phyloP scores from a whole-genome alignment of 2,797 vertebrate genomes.

The Salmo trutta region DNA sequence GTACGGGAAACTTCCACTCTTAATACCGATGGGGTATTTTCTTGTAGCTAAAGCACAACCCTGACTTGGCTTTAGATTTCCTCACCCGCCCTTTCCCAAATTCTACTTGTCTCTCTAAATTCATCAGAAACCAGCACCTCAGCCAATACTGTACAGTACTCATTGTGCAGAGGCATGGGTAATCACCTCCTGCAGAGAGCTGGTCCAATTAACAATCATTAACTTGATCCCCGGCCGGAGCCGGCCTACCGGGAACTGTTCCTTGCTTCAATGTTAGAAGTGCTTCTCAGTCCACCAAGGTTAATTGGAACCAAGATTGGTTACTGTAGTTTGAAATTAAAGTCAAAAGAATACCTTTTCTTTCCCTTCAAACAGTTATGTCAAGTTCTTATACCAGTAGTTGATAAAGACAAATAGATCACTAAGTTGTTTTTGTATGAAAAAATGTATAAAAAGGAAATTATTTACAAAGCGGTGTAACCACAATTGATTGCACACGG shows the following conservation, averaged over 20 bases:
- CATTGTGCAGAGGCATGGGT: neutral
- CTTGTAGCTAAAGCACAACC: no score
- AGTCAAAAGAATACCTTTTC: neutral
- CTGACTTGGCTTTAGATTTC: neutral
- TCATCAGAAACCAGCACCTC: neutral
- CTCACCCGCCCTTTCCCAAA: neutral
- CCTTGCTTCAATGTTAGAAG: neutral
- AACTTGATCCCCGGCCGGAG: neutral
- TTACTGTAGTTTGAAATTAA: neutral
- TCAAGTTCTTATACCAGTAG: neutral
- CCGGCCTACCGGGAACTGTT: neutral
- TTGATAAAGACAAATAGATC: neutral
- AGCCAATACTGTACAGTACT: neutral
- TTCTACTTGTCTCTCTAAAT: neutral
- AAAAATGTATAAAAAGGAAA: constrained; percentile 29
- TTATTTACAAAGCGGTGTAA: neutral
- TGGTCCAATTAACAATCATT: constrained; percentile 3
- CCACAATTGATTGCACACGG: neutral
- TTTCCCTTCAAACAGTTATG: neutral
- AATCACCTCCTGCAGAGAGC: neutral
- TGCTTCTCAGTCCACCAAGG: neutral
- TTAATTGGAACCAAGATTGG: neutral
- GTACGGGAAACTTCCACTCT: no score
- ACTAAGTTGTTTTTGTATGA: neutral
- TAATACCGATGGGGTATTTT: no score